Evolutionary conservation across 1,140 invertebrate species (phyloP).

Genomic region (Grapholita molesta): DNA sequence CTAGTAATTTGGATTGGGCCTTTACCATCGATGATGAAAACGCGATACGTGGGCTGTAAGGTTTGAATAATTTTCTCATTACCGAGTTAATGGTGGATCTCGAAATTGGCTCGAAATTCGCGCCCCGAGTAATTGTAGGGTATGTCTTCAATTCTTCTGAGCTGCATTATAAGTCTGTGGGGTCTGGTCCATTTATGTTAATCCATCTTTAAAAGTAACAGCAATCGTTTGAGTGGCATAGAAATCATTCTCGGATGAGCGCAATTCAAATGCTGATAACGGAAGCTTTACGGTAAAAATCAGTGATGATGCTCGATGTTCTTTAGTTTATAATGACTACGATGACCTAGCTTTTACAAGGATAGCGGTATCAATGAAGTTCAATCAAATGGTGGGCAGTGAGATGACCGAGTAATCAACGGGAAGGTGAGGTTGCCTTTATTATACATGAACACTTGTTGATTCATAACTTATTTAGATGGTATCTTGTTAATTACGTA

Average conservation of each 20-base stretch:
- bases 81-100: constrained; percentile 39
- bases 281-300: not conserved
- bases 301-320: not conserved
- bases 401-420: not conserved
- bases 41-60: constrained; percentile 37
- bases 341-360: not conserved
- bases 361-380: constrained; percentile 6
- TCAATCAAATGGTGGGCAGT: constrained; percentile 1
- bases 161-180: not conserved
- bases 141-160: not conserved
- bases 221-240: not conserved
- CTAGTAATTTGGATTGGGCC: constrained; percentile 36
- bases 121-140: constrained; percentile 30
- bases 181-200: not conserved
- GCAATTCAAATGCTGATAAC: not conserved
- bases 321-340: constrained; percentile 6
- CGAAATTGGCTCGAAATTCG: constrained; percentile 41
- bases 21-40: constrained; percentile 49
- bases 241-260: not conserved
- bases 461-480: not conserved
- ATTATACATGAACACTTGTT: not conserved
- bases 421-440: not conserved
- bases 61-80: constrained; percentile 43
- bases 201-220: not conserved
- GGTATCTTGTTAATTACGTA: too few species aligned